Conservation (phyloP, 2,888 invertebrate genomes). For the Folsomia manolachei region DNA sequence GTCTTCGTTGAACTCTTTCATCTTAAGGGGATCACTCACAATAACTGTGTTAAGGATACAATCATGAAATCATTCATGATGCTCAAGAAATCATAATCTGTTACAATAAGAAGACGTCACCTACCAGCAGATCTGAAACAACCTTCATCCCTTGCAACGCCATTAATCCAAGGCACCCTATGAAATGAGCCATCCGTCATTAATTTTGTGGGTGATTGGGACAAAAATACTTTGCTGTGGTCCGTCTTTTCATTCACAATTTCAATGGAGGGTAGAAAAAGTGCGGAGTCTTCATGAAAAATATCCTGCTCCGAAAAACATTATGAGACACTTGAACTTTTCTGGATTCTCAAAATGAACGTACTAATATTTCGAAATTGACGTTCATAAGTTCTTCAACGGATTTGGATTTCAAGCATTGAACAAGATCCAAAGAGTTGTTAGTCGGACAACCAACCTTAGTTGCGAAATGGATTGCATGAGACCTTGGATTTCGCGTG, state of each 20-base stretch:
- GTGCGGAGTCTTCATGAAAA: constrained; percentile 31
- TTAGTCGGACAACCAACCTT: constrained; percentile 32
- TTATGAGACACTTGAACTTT: neutral
- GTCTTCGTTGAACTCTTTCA: constrained; percentile 23
- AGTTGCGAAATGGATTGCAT: constrained; percentile 28
- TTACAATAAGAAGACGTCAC: too few species aligned
- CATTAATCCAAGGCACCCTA: constrained; percentile 34
- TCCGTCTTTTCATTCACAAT: constrained; percentile 11
- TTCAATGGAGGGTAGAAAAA: constrained; percentile 38
- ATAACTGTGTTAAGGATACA: constrained; percentile 16
- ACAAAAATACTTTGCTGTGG: constrained; percentile 23
- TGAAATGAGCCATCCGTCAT: constrained; percentile 24
- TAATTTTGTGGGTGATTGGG: constrained; percentile 32
- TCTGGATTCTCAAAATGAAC: neutral
- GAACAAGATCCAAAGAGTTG: constrained; percentile 27
- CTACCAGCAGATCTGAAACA: constrained; percentile 27
- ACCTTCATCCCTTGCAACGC: constrained; percentile 33
- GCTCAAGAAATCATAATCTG: neutral
- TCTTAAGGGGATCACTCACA: constrained; percentile 21
- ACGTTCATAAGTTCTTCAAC: constrained; percentile 28
- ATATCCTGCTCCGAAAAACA: constrained; percentile 30
- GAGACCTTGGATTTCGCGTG: constrained; percentile 32
- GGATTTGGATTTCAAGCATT: constrained; percentile 24
- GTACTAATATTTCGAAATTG: constrained; percentile 24
- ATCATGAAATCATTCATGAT: neutral